phyloP scores from a whole-genome alignment of 2,113 vertebrate genomes.

The Lamprologus ornatipinnis region DNA sequence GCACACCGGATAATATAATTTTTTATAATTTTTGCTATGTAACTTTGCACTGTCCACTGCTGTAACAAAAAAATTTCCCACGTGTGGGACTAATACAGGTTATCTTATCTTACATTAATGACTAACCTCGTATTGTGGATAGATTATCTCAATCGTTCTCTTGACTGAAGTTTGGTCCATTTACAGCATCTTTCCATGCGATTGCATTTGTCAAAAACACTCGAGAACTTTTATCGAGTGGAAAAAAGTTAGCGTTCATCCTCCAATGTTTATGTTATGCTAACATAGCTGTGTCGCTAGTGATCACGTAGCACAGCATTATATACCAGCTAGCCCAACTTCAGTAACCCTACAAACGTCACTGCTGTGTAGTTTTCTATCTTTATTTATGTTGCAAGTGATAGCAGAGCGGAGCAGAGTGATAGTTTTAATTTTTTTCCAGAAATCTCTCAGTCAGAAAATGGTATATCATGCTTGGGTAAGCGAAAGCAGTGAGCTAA shows the following conservation, averaged over 20 bases:
- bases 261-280: neutral
- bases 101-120: neutral
- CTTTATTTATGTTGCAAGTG: neutral
- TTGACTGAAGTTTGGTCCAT: neutral
- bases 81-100: neutral
- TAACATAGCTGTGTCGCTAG: neutral
- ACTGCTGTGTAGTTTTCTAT: neutral
- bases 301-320: neutral
- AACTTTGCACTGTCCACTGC: neutral
- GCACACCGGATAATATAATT: neutral
- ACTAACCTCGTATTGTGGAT: neutral
- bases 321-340: neutral
- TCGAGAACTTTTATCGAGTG: neutral
- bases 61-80: neutral
- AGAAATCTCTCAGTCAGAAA: neutral
- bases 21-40: neutral
- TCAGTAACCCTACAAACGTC: accelerated
- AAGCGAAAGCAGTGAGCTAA: neutral
- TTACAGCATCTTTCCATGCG: neutral
- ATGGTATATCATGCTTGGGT: neutral
- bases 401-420: neutral
- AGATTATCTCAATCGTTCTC: neutral
- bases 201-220: neutral
- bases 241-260: neutral
- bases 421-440: neutral